These are phyloP conservation scores for Synergus itoensis DNA, from an alignment of 2,888 invertebrate species.

Conservation along the genomic window DNA sequence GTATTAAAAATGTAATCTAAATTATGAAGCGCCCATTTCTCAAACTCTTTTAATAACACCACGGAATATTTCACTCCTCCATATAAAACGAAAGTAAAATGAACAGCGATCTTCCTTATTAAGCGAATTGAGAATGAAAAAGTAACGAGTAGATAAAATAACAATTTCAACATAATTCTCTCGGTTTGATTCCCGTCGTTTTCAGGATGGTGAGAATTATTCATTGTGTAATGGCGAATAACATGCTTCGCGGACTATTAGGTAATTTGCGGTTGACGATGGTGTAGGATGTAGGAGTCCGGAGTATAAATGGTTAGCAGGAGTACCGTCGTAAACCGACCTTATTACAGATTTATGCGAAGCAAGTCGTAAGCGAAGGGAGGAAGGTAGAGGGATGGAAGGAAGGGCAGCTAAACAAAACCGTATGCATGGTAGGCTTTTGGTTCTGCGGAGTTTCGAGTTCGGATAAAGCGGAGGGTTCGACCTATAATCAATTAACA, in stretches of 20 bases:
- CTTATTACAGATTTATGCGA: conserved; percentile 57
- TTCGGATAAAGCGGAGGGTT: conserved; percentile 60
- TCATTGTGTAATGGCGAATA: conserved; percentile 61
- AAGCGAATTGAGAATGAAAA: conserved; percentile 22
- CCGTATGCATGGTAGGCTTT: conserved; percentile 56
- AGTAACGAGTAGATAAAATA: conserved; percentile 9
- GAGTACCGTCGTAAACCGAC: conserved; percentile 53
- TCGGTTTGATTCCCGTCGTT: conserved; percentile 32
- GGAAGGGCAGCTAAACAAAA: conserved; percentile 54
- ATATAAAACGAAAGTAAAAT: not conserved
- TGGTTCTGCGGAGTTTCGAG: conserved; percentile 59
- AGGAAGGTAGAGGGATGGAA: conserved; percentile 47
- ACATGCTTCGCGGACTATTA: conserved; percentile 54
- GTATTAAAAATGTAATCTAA: not conserved
- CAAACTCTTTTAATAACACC: not conserved
- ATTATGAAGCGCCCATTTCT: not conserved
- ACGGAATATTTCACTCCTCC: not conserved
- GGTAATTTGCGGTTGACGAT: conserved; percentile 55
- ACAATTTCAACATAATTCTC: conserved; percentile 4
- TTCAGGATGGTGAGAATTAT: conserved; percentile 59
- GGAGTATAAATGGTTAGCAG: conserved; percentile 47
- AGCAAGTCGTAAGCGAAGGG: conserved; percentile 42
- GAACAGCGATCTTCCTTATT: conserved; percentile 8
- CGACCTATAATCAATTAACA: conserved; percentile 74
- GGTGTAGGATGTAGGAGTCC: conserved; percentile 43